These are phyloP conservation scores for Nymphalis c-album DNA, from an alignment of 2,888 invertebrate genomes.

Conservation along the genomic window DNA sequence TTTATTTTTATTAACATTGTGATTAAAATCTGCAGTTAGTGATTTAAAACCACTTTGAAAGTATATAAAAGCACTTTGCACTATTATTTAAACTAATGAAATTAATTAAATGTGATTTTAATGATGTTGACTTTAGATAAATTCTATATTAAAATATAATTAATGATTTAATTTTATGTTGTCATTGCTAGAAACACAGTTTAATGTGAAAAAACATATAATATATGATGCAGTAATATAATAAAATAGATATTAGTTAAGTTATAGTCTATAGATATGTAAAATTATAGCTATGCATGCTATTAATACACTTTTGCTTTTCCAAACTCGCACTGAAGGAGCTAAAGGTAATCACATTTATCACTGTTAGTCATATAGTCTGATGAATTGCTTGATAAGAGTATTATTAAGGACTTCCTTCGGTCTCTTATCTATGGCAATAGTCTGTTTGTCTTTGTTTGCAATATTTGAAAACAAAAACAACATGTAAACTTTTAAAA, in stretches of 20 bases:
- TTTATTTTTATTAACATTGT: too few relatives aligned
- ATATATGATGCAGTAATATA: not conserved
- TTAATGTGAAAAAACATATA: not conserved
- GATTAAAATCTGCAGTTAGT: not conserved
- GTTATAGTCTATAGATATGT: not conserved
- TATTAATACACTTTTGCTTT: slow-evolving; percentile 67
- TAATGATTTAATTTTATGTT: too few relatives aligned
- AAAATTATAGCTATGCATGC: slow-evolving; percentile 40
- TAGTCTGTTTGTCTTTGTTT: slow-evolving; percentile 8
- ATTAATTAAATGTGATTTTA: too few relatives aligned
- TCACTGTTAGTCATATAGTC: slow-evolving; percentile 18
- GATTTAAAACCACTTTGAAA: not conserved
- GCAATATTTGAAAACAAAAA: slow-evolving; percentile 21
- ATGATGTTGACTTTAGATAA: too few relatives aligned
- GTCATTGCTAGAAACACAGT: not conserved
- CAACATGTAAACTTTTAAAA: not conserved
- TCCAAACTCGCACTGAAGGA: slow-evolving; percentile 65
- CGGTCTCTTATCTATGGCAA: slow-evolving; percentile 10
- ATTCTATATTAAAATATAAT: too few relatives aligned
- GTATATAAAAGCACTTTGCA: too few relatives aligned
- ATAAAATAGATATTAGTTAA: not conserved
- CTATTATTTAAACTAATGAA: too few relatives aligned
- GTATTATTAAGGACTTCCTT: not conserved
- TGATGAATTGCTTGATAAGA: slow-evolving; percentile 11
- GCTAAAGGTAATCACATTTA: slow-evolving; percentile 65